These are phyloP conservation scores for Paramacrobiotus metropolitanus DNA, from an alignment of 1,140 invertebrate genomes.

Conservation along the genomic window DNA sequence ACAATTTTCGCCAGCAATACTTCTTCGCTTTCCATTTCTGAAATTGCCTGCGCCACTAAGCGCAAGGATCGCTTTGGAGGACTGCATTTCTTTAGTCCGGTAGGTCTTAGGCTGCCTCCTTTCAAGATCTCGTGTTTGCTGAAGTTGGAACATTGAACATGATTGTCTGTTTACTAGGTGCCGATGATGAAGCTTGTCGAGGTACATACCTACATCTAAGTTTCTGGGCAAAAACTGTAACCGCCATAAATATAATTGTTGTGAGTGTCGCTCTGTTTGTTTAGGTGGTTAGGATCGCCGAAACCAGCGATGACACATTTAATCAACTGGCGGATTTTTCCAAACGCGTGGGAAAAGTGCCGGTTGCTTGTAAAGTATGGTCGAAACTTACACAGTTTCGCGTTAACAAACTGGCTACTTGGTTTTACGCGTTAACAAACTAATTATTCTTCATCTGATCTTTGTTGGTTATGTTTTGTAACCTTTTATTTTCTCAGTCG, in stretches of 20 bases:
- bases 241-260: conserved; percentile 3
- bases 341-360: conserved; percentile 27
- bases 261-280: neutral
- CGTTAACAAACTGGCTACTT: too few species aligned
- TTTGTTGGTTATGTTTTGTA: too few species aligned
- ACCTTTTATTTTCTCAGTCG: too few species aligned
- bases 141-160: neutral
- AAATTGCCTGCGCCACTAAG: conserved; percentile 24
- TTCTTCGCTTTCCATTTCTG: conserved; percentile 27
- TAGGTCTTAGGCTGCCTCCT: neutral
- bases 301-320: conserved; percentile 27
- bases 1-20: conserved; percentile 29
- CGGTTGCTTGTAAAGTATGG: conserved; percentile 29
- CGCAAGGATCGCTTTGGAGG: conserved; percentile 27
- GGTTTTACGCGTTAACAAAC: too few species aligned
- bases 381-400: too few species aligned
- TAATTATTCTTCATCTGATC: too few species aligned
- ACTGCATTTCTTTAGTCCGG: conserved; percentile 32
- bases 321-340: conserved; percentile 25
- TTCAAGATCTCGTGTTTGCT: too few species aligned
- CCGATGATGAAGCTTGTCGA: conserved; percentile 32
- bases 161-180: conserved; percentile 7
- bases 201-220: too few species aligned
- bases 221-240: neutral
- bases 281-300: conserved; percentile 16